Evolutionary conservation across 30 jellyfish, hydroid and myxozoan species (phyloP).

Genomic region (Cassiopea xamachana): DNA sequence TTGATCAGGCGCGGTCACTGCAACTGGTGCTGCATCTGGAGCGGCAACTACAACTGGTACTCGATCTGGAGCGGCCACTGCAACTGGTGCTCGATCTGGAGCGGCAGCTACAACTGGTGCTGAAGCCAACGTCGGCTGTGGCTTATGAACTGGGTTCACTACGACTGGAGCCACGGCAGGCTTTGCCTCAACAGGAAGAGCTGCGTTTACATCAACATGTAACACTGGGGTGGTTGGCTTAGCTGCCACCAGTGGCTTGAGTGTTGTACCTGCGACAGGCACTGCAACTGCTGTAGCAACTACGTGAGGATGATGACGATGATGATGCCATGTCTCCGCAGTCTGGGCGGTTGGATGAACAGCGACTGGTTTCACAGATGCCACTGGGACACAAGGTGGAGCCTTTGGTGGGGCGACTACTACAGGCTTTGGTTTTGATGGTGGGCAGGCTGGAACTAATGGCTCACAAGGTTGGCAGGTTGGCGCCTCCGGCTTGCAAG

Average conservation of each 20-base stretch:
- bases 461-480: slow-evolving; percentile 75
- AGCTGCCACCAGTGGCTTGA: slow-evolving; percentile 12
- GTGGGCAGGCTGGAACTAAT: slow-evolving; percentile 48
- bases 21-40: slow-evolving; percentile 59
- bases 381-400: slow-evolving; percentile 51
- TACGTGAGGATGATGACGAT: slow-evolving; percentile 34
- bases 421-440: slow-evolving; percentile 36
- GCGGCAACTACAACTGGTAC: background rate
- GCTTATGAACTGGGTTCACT: slow-evolving; percentile 38
- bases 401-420: slow-evolving; percentile 9
- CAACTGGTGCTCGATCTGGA: slow-evolving; percentile 61
- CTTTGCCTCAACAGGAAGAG: slow-evolving; percentile 6
- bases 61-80: slow-evolving; percentile 59
- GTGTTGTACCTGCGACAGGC: slow-evolving; percentile 13
- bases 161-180: slow-evolving; percentile 77
- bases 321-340: slow-evolving; percentile 47
- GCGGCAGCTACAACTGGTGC: slow-evolving; percentile 31
- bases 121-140: slow-evolving; percentile 22
- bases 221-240: slow-evolving; percentile 33
- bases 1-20: slow-evolving; percentile 45
- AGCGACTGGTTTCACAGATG: slow-evolving; percentile 28
- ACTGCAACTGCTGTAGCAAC: slow-evolving; percentile 13
- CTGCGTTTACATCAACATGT: slow-evolving; percentile 27
- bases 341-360: slow-evolving; percentile 31
- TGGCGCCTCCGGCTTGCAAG: slow-evolving; percentile 64